phyloP scores from a whole-genome alignment of 2,113 vertebrate genomes.

The Dipodomys ordii region DNA sequence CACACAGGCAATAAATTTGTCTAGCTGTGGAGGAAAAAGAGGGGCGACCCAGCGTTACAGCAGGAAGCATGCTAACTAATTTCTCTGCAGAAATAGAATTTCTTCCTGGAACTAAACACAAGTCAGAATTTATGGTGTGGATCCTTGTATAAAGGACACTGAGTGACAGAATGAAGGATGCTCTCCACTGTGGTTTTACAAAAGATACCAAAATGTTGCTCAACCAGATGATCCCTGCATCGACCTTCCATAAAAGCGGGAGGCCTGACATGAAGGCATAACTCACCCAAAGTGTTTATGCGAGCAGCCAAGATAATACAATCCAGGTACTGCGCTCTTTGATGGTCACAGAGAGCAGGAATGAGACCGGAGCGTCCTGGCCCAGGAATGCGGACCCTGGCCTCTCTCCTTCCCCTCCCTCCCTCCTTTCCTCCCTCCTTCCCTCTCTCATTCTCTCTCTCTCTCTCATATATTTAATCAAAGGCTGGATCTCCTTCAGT shows the following conservation, averaged over 20 bases:
- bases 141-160: slow-evolving; percentile 54
- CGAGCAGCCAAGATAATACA: not conserved
- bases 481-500: not conserved
- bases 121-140: slow-evolving; percentile 30
- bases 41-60: slow-evolving; percentile 41
- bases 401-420: not conserved
- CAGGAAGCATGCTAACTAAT: slow-evolving; percentile 64
- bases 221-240: slow-evolving; percentile 9
- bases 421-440: not conserved
- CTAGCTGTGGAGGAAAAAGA: slow-evolving; percentile 39
- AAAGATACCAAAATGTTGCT: not conserved
- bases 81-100: slow-evolving; percentile 75
- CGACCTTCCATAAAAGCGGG: slow-evolving; percentile 46
- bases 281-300: not conserved
- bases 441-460: not conserved
- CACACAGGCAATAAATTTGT: slow-evolving; percentile 58
- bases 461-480: not conserved
- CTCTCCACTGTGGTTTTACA: slow-evolving; percentile 44
- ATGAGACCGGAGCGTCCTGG: not conserved
- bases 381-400: rapidly evolving
- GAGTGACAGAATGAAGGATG: slow-evolving; percentile 19
- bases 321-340: not conserved
- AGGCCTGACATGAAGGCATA: not conserved
- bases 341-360: rapidly evolving
- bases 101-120: slow-evolving; percentile 68